Percentiles rank a stretch among this genome's conserved stretches.
phyloP scores from a whole-genome alignment of 2,888 invertebrate genomes.

The Acanthacorydalis orientalis region DNA sequence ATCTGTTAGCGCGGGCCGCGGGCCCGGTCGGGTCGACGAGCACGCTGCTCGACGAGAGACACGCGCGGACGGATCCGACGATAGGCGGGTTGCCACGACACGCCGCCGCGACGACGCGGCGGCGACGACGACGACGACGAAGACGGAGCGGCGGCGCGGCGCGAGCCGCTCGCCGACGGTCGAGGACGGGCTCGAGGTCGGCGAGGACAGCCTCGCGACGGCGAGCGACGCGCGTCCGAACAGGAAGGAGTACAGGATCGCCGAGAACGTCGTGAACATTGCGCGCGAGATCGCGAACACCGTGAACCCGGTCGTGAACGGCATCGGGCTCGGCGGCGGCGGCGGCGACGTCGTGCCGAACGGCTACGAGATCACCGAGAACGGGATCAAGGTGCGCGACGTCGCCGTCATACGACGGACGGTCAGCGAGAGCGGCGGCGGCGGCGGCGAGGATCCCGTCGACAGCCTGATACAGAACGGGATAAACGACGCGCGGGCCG shows the following conservation, averaged over 20 bases:
- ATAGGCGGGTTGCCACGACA: constrained; percentile 5
- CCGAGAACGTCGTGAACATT: constrained; percentile 5
- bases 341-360: background rate
- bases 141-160: no score
- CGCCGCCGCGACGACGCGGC: no score
- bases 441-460: background rate
- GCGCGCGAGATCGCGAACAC: constrained; percentile 2
- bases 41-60: no score
- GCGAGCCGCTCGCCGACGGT: background rate
- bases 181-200: background rate
- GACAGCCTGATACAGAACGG: background rate
- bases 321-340: background rate
- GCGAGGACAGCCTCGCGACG: no score
- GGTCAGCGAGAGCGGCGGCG: background rate
- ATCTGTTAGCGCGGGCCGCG: background rate
- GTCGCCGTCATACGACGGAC: constrained; percentile 1
- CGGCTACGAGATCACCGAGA: background rate
- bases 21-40: no score
- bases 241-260: background rate
- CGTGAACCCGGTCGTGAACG: constrained; percentile 4
- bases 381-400: background rate
- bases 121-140: no score
- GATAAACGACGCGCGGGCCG: background rate
- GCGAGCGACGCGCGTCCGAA: no score
- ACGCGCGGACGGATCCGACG: background rate